Conservation (phyloP, 2,888 invertebrate species). For the Muscina levida region DNA sequence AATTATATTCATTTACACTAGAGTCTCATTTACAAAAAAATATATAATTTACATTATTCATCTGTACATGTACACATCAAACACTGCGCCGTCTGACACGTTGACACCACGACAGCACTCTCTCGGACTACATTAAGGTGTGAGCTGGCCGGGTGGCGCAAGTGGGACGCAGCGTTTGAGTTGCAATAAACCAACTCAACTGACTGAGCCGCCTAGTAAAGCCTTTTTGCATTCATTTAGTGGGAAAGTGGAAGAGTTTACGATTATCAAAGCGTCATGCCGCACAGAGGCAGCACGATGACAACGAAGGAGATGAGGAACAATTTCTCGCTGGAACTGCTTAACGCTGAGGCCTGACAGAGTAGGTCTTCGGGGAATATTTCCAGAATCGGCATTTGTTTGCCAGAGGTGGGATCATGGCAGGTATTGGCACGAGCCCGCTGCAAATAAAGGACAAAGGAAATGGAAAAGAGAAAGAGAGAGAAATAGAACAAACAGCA, state of each 20-base stretch:
- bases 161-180: too few species aligned
- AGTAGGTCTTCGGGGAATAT: constrained; percentile 89
- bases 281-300: constrained; percentile 74
- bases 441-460: constrained; percentile 68
- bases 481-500: background rate
- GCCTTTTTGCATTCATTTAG: constrained; percentile 26
- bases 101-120: background rate
- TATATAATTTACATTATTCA: constrained; percentile 38
- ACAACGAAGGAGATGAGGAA: constrained; percentile 77
- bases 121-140: background rate
- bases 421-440: constrained; percentile 86
- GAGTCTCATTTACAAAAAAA: constrained; percentile 37
- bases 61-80: constrained; percentile 48
- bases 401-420: constrained; percentile 84
- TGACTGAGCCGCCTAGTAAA: too few species aligned
- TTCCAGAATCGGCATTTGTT: constrained; percentile 85
- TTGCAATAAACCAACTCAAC: too few species aligned
- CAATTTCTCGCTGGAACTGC: constrained; percentile 82
- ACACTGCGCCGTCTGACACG: constrained; percentile 34
- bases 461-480: constrained; percentile 19
- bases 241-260: constrained; percentile 51
- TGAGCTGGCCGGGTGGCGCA: too few species aligned
- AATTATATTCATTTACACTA: constrained; percentile 28
- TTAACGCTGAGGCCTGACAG: constrained; percentile 92
- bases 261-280: constrained; percentile 76